Evolutionary conservation across 2,797 vertebrate species (phyloP).

Genomic region (Triplophysa yarkandensis): DNA sequence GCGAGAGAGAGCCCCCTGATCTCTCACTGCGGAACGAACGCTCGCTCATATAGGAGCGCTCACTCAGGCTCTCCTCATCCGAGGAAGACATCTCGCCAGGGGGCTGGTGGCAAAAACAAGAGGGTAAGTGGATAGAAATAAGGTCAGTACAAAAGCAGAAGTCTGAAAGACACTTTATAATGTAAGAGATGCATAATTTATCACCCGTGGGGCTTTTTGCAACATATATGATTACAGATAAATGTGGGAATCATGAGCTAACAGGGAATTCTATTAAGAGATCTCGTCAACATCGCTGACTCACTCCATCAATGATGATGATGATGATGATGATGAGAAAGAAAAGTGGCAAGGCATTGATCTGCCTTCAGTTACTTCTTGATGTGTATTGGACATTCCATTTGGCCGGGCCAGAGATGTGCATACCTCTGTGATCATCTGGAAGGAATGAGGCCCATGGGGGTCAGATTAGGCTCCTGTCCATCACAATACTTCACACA

Average conservation of each 20-base stretch:
- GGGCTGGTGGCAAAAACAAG: constrained; percentile 53
- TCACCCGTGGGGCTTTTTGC: constrained; percentile 46
- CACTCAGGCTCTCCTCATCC: constrained; percentile 95
- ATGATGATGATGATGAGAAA: constrained; percentile 39
- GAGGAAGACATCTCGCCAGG: constrained; percentile 89
- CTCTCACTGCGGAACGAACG: constrained; percentile 91
- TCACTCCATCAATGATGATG: constrained; percentile 34
- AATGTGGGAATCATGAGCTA: constrained; percentile 28
- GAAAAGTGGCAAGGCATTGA: constrained; percentile 34
- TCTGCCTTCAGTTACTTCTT: constrained; percentile 25
- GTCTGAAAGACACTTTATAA: constrained; percentile 10
- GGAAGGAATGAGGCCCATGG: constrained; percentile 48
- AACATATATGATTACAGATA: constrained; percentile 36
- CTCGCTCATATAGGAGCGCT: constrained; percentile 90
- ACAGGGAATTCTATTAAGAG: neutral
- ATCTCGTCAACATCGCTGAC: constrained; percentile 24
- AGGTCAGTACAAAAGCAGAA: constrained; percentile 52
- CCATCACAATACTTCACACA: constrained; percentile 41
- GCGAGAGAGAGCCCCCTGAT: constrained; percentile 91
- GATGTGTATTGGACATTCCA: constrained; percentile 48
- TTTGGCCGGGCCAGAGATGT: constrained; percentile 26
- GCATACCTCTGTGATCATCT: constrained; percentile 47
- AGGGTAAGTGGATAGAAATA: constrained; percentile 42
- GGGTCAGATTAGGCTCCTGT: constrained; percentile 43
- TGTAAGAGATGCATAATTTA: constrained; percentile 63